phyloP scores from a whole-genome alignment of 2,888 invertebrate species.

The Rosalia funebris region DNA sequence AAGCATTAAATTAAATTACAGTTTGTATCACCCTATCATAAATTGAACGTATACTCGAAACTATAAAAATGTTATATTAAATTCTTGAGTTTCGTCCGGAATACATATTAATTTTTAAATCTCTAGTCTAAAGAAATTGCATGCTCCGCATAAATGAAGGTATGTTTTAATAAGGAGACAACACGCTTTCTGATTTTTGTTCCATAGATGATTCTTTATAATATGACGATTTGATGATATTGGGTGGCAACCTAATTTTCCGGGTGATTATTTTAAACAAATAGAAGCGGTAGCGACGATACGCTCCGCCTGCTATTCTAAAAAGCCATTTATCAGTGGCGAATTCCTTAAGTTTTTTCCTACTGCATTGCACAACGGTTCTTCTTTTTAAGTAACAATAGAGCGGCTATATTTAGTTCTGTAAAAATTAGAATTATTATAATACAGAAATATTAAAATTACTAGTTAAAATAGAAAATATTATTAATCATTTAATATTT shows the following conservation, averaged over 20 bases:
- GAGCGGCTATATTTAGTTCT: too few relatives aligned
- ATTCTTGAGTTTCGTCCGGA: background rate
- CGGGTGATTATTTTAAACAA: background rate
- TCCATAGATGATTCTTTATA: background rate
- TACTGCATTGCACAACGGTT: too few relatives aligned
- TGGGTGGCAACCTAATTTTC: background rate
- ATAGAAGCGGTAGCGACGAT: background rate
- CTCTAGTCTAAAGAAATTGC: background rate
- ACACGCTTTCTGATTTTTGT: background rate
- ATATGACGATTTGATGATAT: background rate
- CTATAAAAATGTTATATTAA: background rate
- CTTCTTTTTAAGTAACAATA: too few relatives aligned
- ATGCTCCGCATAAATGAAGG: background rate
- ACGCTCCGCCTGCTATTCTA: background rate
- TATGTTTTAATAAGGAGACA: background rate
- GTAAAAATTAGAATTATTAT: too few relatives aligned
- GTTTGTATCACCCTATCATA: background rate
- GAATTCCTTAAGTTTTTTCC: too few relatives aligned
- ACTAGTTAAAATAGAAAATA: too few relatives aligned
- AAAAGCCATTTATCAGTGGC: background rate
- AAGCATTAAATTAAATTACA: background rate
- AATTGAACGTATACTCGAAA: background rate
- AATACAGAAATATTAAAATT: too few relatives aligned
- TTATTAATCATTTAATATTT: too few relatives aligned
- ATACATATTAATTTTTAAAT: background rate